Conservation (phyloP, 2,113 vertebrate genomes). For the Clarias gariepinus region DNA sequence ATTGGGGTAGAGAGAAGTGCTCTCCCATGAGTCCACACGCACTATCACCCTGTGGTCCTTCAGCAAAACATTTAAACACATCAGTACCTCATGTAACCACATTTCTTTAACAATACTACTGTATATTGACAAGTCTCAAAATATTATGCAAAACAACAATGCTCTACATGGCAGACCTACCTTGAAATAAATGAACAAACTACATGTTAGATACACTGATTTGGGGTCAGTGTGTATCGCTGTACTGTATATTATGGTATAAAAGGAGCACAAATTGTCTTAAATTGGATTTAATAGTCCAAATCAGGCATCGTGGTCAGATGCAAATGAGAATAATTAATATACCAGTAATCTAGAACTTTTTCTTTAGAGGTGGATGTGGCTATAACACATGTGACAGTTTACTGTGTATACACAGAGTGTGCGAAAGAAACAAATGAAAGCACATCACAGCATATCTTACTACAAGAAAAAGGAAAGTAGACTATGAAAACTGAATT, state of each 20-base stretch:
- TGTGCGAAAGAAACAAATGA: too few species aligned
- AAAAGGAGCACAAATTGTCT: background rate
- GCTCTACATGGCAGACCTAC: background rate
- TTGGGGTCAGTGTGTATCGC: background rate
- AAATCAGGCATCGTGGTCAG: too few species aligned
- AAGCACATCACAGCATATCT: too few species aligned
- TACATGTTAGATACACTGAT: background rate
- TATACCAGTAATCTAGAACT: too few species aligned
- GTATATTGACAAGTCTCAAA: background rate
- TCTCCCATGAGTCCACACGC: slow-evolving; percentile 92
- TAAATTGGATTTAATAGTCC: background rate
- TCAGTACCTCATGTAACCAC: background rate
- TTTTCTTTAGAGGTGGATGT: too few species aligned
- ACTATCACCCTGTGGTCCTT: slow-evolving; percentile 92
- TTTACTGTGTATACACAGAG: too few species aligned
- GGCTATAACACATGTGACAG: too few species aligned
- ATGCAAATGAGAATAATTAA: too few species aligned
- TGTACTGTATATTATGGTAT: background rate
- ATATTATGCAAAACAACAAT: background rate
- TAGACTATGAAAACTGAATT: too few species aligned
- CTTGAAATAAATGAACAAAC: background rate
- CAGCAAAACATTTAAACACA: background rate
- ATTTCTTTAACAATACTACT: background rate
- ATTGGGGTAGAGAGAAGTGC: slow-evolving; percentile 87
- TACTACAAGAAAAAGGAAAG: too few species aligned